A percentile compares a stretch with the other conserved stretches of the same genome.
phyloP scores from a whole-genome alignment of 2,888 invertebrate species.

The Lochmaea capreae region DNA sequence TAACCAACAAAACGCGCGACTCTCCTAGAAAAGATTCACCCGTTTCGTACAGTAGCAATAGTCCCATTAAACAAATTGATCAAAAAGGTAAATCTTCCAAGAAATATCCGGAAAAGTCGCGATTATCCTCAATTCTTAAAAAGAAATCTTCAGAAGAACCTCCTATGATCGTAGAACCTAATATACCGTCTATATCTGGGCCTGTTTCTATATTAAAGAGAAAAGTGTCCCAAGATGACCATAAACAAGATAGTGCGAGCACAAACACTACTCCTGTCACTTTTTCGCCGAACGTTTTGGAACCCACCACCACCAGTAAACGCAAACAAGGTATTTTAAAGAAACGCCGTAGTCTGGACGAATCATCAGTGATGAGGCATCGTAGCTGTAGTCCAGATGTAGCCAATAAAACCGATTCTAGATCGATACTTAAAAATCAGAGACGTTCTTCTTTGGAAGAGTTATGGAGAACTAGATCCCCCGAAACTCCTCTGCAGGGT shows the following conservation, averaged over 20 bases:
- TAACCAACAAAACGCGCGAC: constrained; percentile 65
- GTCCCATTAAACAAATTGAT: constrained; percentile 42
- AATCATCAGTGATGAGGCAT: constrained; percentile 77
- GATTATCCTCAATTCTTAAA: constrained; percentile 73
- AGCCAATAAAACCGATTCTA: constrained; percentile 71
- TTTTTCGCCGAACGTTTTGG: constrained; percentile 82
- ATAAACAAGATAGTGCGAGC: constrained; percentile 58
- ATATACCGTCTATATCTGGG: constrained; percentile 49
- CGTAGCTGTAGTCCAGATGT: constrained; percentile 79
- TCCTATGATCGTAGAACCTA: constrained; percentile 34
- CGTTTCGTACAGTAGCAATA: constrained; percentile 34
- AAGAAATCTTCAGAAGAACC: constrained; percentile 72
- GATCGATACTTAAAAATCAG: constrained; percentile 76
- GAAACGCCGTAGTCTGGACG: constrained; percentile 85
- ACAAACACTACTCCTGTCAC: constrained; percentile 78
- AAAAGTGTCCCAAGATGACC: constrained; percentile 68
- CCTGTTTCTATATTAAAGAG: constrained; percentile 72
- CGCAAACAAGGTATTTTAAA: constrained; percentile 84
- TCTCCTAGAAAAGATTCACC: constrained; percentile 49
- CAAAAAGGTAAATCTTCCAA: constrained; percentile 29
- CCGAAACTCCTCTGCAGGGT: constrained; percentile 74
- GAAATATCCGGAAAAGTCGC: constrained; percentile 39
- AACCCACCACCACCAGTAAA: constrained; percentile 71
- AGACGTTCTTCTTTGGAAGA: constrained; percentile 79
- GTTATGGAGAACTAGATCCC: constrained; percentile 73